Conservation (phyloP, 1,140 invertebrate species). For the Aphidius ervi region DNA sequence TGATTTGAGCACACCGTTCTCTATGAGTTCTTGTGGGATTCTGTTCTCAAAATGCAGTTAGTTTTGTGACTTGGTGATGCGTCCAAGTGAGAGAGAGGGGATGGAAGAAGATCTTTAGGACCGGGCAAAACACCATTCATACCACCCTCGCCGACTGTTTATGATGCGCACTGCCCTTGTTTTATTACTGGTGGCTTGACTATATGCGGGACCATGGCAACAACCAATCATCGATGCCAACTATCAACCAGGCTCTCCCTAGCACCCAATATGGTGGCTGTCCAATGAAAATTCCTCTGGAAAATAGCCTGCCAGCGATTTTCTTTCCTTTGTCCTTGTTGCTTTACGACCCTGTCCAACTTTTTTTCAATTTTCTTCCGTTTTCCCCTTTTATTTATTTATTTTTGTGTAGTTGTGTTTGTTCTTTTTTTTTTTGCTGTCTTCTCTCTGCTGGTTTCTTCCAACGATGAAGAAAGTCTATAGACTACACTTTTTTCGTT, state of each 20-base stretch:
- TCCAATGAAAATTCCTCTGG: slow-evolving; percentile 52
- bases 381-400: slow-evolving; percentile 13
- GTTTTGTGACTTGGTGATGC: slow-evolving; percentile 40
- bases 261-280: slow-evolving; percentile 42
- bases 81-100: slow-evolving; percentile 26
- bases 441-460: slow-evolving; percentile 18
- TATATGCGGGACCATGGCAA: slow-evolving; percentile 40
- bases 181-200: slow-evolving; percentile 11
- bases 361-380: slow-evolving; percentile 13
- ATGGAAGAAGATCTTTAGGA: slow-evolving; percentile 2
- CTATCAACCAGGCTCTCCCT: slow-evolving; percentile 23
- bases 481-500: slow-evolving; percentile 12
- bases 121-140: not conserved
- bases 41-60: slow-evolving; percentile 54
- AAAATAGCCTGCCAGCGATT: slow-evolving; percentile 52
- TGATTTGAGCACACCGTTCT: slow-evolving; percentile 42
- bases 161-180: not conserved
- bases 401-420: slow-evolving; percentile 7
- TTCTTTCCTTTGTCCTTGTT: slow-evolving; percentile 32
- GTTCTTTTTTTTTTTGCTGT: slow-evolving; percentile 16
- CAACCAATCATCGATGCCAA: slow-evolving; percentile 36
- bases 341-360: slow-evolving; percentile 9
- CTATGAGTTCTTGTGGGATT: slow-evolving; percentile 53
- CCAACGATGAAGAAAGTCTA: not conserved
- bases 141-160: not conserved